phyloP scores from a whole-genome alignment of 2,888 invertebrate species.

The Fragum fragum region DNA sequence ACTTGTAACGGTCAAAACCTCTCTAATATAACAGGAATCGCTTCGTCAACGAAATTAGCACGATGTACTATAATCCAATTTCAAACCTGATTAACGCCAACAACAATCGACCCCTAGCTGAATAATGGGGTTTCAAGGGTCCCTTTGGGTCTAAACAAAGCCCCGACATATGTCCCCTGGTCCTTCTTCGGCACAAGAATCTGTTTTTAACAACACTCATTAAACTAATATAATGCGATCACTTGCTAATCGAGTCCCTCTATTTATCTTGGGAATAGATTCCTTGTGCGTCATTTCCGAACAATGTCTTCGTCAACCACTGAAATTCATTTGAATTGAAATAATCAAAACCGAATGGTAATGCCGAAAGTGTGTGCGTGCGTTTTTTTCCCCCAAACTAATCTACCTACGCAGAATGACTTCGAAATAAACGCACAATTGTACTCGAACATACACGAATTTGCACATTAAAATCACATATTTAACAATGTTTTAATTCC shows the following conservation, averaged over 20 bases:
- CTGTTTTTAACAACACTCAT: slow-evolving; percentile 63
- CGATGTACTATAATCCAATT: slow-evolving; percentile 61
- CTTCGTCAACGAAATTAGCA: slow-evolving; percentile 41
- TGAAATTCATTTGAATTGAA: background rate
- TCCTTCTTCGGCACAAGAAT: slow-evolving; percentile 37
- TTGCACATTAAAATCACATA: no score
- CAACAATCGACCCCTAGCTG: slow-evolving; percentile 33
- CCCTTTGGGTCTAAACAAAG: slow-evolving; percentile 38
- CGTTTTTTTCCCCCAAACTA: no score
- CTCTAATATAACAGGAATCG: background rate
- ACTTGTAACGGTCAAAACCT: background rate
- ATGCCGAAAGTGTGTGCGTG: no score
- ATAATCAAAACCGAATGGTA: no score
- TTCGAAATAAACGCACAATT: no score
- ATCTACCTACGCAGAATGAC: no score
- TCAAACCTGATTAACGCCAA: slow-evolving; percentile 61
- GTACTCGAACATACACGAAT: no score
- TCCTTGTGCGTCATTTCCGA: background rate
- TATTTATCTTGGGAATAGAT: slow-evolving; percentile 27
- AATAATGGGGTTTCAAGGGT: slow-evolving; percentile 58
- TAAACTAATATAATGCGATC: slow-evolving; percentile 61
- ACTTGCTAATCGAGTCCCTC: slow-evolving; percentile 44
- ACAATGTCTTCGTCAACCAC: background rate
- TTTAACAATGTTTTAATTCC: no score
- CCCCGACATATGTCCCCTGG: slow-evolving; percentile 56